Conservation (phyloP, 2,797 vertebrate species). For the Trachops cirrhosus region DNA sequence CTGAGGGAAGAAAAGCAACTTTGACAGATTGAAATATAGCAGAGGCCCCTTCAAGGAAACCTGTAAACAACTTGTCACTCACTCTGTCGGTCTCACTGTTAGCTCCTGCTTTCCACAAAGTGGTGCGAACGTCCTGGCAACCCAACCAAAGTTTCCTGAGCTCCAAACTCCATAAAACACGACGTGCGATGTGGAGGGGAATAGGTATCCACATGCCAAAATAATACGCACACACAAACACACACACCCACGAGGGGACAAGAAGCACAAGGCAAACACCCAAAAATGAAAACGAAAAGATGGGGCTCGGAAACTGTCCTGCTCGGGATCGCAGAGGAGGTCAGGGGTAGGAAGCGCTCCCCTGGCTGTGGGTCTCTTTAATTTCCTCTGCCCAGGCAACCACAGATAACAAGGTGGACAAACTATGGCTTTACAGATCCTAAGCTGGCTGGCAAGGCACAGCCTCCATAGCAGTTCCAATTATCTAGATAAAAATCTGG, state of each 20-base stretch:
- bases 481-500: conserved; percentile 77
- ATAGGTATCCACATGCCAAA: conserved; percentile 84
- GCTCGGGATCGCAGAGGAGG: not conserved
- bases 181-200: conserved; percentile 72
- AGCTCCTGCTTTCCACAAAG: conserved; percentile 83
- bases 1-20: conserved; percentile 91
- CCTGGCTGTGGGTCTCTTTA: conserved; percentile 26
- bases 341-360: not conserved
- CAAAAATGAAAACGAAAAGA: not conserved
- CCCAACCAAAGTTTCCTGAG: conserved; percentile 81
- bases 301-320: conserved; percentile 58
- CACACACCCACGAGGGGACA: not conserved
- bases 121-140: conserved; percentile 84
- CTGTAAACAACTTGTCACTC: conserved; percentile 92
- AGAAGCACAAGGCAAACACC: not conserved
- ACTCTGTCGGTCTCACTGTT: conserved; percentile 86
- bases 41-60: conserved; percentile 89
- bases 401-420: conserved; percentile 71
- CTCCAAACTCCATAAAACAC: conserved; percentile 80
- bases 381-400: conserved; percentile 62
- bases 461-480: conserved; percentile 73
- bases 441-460: conserved; percentile 65
- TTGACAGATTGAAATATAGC: conserved; percentile 98
- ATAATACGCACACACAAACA: not conserved
- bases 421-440: conserved; percentile 62